Evolutionary conservation across 2,113 vertebrate genomes (phyloP).

Genomic region (Ia io): DNA sequence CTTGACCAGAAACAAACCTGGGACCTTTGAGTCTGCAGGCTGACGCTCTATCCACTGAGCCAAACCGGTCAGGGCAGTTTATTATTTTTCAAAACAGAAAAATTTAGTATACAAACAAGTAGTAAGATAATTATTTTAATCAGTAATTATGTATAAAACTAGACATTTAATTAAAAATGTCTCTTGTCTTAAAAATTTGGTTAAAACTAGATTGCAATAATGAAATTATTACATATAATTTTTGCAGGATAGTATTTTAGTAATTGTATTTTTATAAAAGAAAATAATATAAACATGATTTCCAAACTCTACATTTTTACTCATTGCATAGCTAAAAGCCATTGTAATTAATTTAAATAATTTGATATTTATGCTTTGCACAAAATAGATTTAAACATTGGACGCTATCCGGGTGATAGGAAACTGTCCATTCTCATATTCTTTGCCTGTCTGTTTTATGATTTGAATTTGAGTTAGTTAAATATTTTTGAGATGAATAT

Average conservation of each 20-base stretch:
- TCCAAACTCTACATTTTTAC: not conserved
- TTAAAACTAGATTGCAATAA: not conserved
- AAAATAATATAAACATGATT: not conserved
- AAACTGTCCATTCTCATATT: not conserved
- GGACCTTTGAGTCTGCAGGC: no score
- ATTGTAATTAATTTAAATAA: not conserved
- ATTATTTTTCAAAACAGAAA: constrained; percentile 22
- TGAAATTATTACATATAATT: not conserved
- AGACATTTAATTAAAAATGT: not conserved
- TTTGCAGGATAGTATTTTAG: not conserved
- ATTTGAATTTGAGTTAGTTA: constrained; percentile 58
- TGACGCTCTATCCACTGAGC: no score
- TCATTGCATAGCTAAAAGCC: not conserved
- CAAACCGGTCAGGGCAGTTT: not conserved
- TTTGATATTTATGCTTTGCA: not conserved
- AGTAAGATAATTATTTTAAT: not conserved
- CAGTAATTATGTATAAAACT: not conserved
- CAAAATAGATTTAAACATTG: not conserved
- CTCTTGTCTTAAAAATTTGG: not conserved
- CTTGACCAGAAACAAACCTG: no score
- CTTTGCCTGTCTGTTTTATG: not conserved
- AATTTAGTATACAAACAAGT: not conserved
- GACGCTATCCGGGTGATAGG: not conserved
- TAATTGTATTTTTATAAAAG: not conserved
- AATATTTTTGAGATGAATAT: constrained; percentile 57